phyloP scores from a whole-genome alignment of 92 coral and sea anemone species.

The Pocillopora grandis region DNA sequence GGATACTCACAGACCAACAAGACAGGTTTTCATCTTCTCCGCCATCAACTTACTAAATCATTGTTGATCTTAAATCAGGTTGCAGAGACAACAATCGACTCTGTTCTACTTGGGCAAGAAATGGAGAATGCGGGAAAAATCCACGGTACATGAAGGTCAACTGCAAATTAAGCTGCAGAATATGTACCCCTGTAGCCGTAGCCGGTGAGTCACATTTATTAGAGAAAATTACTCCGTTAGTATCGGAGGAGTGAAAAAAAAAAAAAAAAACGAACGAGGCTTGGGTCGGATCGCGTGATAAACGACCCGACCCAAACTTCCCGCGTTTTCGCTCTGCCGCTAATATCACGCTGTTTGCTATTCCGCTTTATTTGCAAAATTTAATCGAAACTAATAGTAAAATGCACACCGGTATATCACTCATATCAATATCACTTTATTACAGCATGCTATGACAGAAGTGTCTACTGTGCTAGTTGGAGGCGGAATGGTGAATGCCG shows the following conservation, averaged over 20 bases:
- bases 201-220: background rate
- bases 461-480: slow-evolving; percentile 49
- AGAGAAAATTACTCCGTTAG: too few species aligned
- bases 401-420: background rate
- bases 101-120: slow-evolving; percentile 54
- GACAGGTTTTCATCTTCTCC: background rate
- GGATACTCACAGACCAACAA: too few species aligned
- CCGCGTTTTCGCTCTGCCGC: too few species aligned
- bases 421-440: background rate
- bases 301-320: too few species aligned
- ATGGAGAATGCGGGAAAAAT: slow-evolving; percentile 53
- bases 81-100: slow-evolving; percentile 48
- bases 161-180: slow-evolving; percentile 14
- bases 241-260: too few species aligned
- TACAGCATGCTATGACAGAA: slow-evolving; percentile 43
- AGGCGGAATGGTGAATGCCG: slow-evolving; percentile 54
- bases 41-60: background rate
- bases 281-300: too few species aligned
- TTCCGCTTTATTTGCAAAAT: too few species aligned
- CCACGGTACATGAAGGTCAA: slow-evolving; percentile 36
- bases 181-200: background rate
- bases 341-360: too few species aligned
- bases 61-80: background rate
- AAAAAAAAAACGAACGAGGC: too few species aligned
- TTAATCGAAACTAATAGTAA: too few species aligned